A percentile compares a stretch with the other conserved stretches of the same genome.
These are phyloP conservation scores for Catonia carolina DNA, from an alignment of 2,888 invertebrate species.

Conservation along the genomic window DNA sequence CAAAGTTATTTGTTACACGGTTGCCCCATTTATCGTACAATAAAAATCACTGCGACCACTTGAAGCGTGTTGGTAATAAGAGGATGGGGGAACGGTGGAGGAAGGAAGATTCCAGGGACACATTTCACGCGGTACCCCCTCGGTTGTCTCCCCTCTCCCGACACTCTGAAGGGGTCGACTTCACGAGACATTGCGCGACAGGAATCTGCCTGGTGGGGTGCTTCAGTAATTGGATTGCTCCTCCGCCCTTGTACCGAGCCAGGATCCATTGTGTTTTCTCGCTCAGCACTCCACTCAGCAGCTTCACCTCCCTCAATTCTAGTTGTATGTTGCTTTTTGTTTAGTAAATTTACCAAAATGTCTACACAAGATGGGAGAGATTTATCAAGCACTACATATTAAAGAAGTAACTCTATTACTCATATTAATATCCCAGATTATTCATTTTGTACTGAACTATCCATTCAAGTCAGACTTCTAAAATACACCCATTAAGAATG, in stretches of 20 bases:
- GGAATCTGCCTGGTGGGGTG: constrained; percentile 6
- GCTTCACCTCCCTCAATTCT: not conserved
- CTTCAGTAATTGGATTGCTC: constrained; percentile 11
- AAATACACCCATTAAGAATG: too few relatives aligned
- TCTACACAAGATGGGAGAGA: too few relatives aligned
- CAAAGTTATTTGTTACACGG: constrained; percentile 11
- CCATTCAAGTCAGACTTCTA: too few relatives aligned
- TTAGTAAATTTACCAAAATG: too few relatives aligned
- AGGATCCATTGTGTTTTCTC: not conserved
- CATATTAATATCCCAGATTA: too few relatives aligned
- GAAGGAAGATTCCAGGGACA: constrained; percentile 3
- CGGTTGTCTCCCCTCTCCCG: not conserved
- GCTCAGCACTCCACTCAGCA: not conserved
- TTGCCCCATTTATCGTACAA: constrained; percentile 9
- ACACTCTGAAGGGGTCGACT: not conserved
- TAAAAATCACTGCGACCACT: constrained; percentile 5
- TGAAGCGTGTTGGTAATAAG: constrained; percentile 2
- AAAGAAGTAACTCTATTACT: too few relatives aligned
- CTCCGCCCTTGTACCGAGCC: not conserved
- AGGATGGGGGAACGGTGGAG: constrained; percentile 1
- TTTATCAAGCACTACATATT: too few relatives aligned
- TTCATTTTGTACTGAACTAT: too few relatives aligned
- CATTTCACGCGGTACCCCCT: constrained; percentile 5
- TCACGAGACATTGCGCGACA: constrained; percentile 12
- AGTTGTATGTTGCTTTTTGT: too few relatives aligned